A percentile compares a stretch with the other conserved stretches of the same genome.
phyloP scores from a whole-genome alignment of 2,113 vertebrate genomes.

The Epinephelus moara region DNA sequence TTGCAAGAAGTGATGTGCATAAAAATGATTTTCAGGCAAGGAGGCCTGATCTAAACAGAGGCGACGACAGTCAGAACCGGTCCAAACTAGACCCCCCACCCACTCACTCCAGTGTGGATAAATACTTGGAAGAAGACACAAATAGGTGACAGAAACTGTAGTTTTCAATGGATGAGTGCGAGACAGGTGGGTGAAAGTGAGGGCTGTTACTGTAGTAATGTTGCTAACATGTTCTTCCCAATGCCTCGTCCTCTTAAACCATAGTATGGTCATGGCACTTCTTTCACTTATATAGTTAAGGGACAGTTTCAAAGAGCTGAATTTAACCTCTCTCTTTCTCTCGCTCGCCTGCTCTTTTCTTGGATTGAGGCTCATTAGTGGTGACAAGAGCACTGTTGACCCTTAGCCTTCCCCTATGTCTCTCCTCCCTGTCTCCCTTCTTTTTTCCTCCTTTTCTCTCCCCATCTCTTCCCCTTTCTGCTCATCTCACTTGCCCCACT shows the following conservation, averaged over 20 bases:
- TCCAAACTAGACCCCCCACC: background rate
- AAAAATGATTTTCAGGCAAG: background rate
- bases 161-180: background rate
- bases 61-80: background rate
- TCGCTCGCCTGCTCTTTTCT: background rate
- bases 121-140: background rate
- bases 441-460: background rate
- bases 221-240: conserved; percentile 11
- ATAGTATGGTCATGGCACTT: conserved; percentile 22
- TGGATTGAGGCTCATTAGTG: conserved; percentile 70
- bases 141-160: background rate
- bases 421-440: conserved; percentile 36
- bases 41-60: background rate
- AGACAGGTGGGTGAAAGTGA: background rate
- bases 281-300: conserved; percentile 18
- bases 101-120: background rate
- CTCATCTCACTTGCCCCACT: conserved; percentile 57
- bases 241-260: conserved; percentile 34
- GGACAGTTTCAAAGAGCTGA: conserved; percentile 13
- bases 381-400: conserved; percentile 66
- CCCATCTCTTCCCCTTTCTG: conserved; percentile 32
- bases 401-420: conserved; percentile 45
- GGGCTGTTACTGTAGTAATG: conserved; percentile 15
- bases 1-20: background rate
- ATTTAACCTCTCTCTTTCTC: conserved; percentile 1